Evolutionary conservation across 2,797 vertebrate genomes (phyloP), one percentile per base, ranked within the genome.

Genomic region (Schizothorax lantsangensis): DNA sequence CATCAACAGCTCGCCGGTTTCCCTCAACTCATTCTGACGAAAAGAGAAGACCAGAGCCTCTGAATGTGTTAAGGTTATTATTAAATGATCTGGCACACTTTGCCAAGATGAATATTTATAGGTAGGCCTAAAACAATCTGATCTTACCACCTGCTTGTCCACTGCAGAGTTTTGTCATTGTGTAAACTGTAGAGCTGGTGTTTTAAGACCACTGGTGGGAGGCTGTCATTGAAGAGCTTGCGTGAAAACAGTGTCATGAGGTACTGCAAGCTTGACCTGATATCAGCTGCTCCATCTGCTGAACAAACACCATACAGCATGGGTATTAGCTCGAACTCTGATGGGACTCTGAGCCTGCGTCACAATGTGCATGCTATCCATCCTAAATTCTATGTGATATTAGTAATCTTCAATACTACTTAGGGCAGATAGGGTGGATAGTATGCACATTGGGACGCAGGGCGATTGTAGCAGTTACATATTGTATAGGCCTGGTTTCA

Each of bases 171-270:
- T 89, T 95, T 96, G 93, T 97, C 96, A 1, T 80, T 90, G 90
- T 97, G 92, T 2, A 98, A 87, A 83, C 97, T 98, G 94, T 98
- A 98, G 57, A 98, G 94, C 71, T 98, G 97, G 89, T 97, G 97
- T 87, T 96, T 96, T 14, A 98, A 90, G 71, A 95, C 95, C 57
- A 98, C 95, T 54, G 94, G 96, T 59, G 97, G 97, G 47, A 98
- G 92, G 2, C 92, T 30, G 88, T 98, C 97, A 54, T 96, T 96
- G 90, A 98, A 98, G 77, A 97, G 92, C 79, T 96, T 96, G 6
- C 97, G 95, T 69, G 97, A 97, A 87, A 98, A 98, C 8, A 98
- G 94, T 1, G 92, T 94, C 90, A 91, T 94, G n/a, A 98, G 93
- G 84, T 95, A 91, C 77, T 93, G 91, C 14, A 98, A 87, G 0